These are phyloP conservation scores for Dallia pectoralis DNA, from an alignment of 2,797 vertebrate genomes.

Conservation along the genomic window DNA sequence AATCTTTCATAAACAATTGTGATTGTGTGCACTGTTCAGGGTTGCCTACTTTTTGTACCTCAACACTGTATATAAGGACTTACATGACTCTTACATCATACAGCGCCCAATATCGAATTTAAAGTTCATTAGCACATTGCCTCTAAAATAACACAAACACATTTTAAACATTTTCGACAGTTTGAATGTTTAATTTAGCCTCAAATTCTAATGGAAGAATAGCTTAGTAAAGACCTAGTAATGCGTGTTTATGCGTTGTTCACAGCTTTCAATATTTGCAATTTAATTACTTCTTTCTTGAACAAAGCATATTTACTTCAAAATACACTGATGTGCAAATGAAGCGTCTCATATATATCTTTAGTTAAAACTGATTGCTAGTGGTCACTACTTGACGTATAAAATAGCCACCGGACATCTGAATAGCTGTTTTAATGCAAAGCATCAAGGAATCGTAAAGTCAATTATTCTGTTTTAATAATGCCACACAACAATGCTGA, in stretches of 20 bases:
- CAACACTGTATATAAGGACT: neutral
- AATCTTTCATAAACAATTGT: neutral
- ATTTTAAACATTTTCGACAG: too few relatives aligned
- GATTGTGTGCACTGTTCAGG: neutral
- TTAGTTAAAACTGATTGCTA: constrained; percentile 29
- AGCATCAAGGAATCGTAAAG: neutral
- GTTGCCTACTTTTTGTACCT: neutral
- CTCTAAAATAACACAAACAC: neutral
- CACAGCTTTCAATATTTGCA: constrained; percentile 9
- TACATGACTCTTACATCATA: neutral
- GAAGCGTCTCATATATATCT: neutral
- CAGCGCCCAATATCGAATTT: neutral
- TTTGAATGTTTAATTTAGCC: neutral
- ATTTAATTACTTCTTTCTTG: neutral
- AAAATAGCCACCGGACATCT: constrained; percentile 11
- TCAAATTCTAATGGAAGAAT: neutral
- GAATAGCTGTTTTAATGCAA: neutral
- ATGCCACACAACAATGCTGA: constrained; percentile 17
- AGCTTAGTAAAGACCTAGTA: constrained; percentile 1
- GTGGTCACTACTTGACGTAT: constrained; percentile 33
- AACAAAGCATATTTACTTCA: constrained; percentile 7
- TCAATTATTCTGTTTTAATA: constrained; percentile 9
- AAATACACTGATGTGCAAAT: neutral
- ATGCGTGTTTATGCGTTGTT: neutral
- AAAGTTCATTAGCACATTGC: constrained; percentile 9